These are phyloP conservation scores for Pseudorhiza aurosa DNA, from an alignment of 30 jellyfish, hydroid and myxozoan species.

Conservation along the genomic window DNA sequence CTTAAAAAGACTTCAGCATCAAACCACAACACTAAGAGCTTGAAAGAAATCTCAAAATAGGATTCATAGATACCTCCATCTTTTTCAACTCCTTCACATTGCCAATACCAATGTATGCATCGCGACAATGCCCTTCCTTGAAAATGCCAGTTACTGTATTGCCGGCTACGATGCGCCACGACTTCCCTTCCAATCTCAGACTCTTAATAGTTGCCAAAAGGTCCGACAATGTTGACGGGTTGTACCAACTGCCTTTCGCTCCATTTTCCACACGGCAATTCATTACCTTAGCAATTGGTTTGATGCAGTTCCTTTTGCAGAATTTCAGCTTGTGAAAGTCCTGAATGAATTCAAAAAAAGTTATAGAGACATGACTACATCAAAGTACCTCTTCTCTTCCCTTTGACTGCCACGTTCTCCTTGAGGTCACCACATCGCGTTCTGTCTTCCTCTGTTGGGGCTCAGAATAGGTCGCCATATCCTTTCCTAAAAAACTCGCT, in stretches of 20 bases:
- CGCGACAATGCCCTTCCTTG: conserved; percentile 22
- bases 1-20: no score
- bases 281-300: conserved; percentile 3
- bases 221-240: conserved; percentile 25
- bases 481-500: no score
- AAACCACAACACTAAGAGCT: no score
- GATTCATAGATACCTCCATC: conserved; percentile 23
- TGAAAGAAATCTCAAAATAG: neutral
- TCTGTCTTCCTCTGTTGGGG: no score
- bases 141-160: conserved; percentile 43
- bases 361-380: no score
- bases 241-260: conserved; percentile 11
- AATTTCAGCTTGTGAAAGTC: conserved; percentile 24
- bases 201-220: neutral
- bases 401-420: no score
- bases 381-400: no score
- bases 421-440: no score
- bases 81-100: conserved; percentile 31
- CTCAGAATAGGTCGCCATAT: no score
- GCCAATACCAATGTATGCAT: conserved; percentile 32
- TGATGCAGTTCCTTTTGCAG: conserved; percentile 36
- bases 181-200: neutral
- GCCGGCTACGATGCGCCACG: conserved; percentile 28
- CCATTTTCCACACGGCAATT: neutral
- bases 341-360: neutral